These are phyloP conservation scores for Camponotus vicinus DNA, from an alignment of 1,140 invertebrate genomes.

Conservation along the genomic window DNA sequence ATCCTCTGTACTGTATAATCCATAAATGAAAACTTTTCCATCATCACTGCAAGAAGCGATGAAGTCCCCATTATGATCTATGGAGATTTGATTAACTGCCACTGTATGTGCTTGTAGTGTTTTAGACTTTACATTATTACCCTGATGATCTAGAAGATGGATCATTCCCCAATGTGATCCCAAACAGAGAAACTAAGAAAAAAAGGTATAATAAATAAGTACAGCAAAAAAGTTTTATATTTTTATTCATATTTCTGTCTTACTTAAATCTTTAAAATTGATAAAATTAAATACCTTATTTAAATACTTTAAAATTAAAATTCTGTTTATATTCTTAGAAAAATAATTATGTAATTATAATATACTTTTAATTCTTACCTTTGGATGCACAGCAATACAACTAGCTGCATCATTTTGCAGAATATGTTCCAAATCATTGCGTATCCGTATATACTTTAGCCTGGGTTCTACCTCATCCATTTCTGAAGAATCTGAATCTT, in stretches of 20 bases:
- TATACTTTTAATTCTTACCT: constrained; percentile 86
- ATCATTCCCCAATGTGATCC: constrained; percentile 97
- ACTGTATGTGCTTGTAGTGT: constrained; percentile 93
- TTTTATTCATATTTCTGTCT: background rate
- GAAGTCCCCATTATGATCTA: constrained; percentile 96
- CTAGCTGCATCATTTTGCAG: constrained; percentile 95
- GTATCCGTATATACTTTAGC: constrained; percentile 96
- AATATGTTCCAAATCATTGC: constrained; percentile 95
- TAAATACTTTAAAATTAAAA: constrained; percentile 47
- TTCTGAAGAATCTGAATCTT: constrained; percentile 85
- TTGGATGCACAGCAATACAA: constrained; percentile 96
- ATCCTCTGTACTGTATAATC: constrained; percentile 94
- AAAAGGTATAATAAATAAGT: background rate
- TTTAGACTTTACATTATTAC: constrained; percentile 91
- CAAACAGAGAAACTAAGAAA: constrained; percentile 94
- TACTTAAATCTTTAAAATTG: background rate
- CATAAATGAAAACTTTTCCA: constrained; percentile 94
- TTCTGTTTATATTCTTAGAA: background rate
- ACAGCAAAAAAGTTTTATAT: constrained; percentile 29
- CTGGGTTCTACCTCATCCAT: constrained; percentile 94
- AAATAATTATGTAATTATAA: too few species aligned
- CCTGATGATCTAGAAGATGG: constrained; percentile 96
- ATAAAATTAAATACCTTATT: background rate
- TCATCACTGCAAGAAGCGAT: constrained; percentile 98
- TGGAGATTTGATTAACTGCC: constrained; percentile 97